Evolutionary conservation across 2,888 invertebrate species (phyloP).

Genomic region (Caprella mutica): DNA sequence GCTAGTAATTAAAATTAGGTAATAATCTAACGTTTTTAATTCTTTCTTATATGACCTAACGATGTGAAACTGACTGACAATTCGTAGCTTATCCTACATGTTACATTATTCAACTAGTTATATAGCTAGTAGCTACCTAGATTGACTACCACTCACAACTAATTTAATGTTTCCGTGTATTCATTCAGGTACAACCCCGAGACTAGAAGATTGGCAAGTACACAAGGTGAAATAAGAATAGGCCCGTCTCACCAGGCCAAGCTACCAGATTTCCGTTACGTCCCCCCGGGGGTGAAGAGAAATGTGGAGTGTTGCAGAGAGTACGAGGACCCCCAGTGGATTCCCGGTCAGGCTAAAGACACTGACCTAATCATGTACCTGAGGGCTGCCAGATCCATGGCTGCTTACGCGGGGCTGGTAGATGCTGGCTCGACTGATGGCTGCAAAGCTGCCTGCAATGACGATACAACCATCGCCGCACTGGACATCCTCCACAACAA

Average conservation of each 20-base stretch:
- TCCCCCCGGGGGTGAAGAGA: constrained; percentile 34
- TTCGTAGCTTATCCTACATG: too few relatives aligned
- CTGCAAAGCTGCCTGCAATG: constrained; percentile 88
- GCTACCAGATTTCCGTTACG: constrained; percentile 42
- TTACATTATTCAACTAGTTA: too few relatives aligned
- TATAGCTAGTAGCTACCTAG: too few relatives aligned
- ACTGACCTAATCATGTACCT: constrained; percentile 95
- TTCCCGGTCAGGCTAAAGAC: constrained; percentile 70
- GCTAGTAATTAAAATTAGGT: too few relatives aligned
- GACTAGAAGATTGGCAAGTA: constrained; percentile 47
- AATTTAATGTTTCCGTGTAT: neutral
- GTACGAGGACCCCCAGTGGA: constrained; percentile 83
- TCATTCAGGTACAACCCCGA: constrained; percentile 44
- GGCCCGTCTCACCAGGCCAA: constrained; percentile 49
- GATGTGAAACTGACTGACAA: too few relatives aligned
- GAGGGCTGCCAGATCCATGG: constrained; percentile 92
- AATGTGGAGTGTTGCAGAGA: constrained; percentile 43
- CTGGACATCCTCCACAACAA: constrained; percentile 90
- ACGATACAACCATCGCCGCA: constrained; percentile 95
- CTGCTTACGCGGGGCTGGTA: constrained; percentile 97
- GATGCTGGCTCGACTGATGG: constrained; percentile 95
- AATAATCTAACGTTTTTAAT: too few relatives aligned
- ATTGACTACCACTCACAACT: too few relatives aligned
- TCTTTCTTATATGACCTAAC: too few relatives aligned
- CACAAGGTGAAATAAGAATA: constrained; percentile 50